phyloP scores from a whole-genome alignment of 2,888 invertebrate genomes.

The Toxonevra muliebris region DNA sequence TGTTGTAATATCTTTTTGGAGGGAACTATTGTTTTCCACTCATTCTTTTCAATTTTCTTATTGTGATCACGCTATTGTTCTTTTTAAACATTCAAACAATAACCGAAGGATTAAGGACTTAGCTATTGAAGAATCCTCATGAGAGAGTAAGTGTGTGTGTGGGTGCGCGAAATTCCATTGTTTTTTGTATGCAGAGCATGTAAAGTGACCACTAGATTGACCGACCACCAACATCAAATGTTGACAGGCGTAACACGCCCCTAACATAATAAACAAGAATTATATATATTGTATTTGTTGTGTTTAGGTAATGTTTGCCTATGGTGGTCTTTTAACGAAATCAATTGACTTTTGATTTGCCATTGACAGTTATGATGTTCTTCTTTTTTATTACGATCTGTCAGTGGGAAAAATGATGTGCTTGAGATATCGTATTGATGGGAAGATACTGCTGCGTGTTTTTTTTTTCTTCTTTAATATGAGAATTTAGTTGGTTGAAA shows the following conservation, averaged over 20 bases:
- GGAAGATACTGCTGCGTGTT: no score
- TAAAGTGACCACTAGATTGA: neutral
- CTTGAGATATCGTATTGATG: no score
- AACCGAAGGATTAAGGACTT: slow-evolving; percentile 18
- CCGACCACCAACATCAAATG: slow-evolving; percentile 65
- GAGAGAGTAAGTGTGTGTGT: neutral
- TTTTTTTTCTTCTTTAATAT: no score
- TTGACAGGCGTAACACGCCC: slow-evolving; percentile 66
- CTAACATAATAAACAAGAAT: slow-evolving; percentile 61
- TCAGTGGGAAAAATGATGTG: no score
- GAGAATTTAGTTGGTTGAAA: no score
- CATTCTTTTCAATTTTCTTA: slow-evolving; percentile 41
- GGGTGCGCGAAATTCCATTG: slow-evolving; percentile 7
- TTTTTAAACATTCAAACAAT: slow-evolving; percentile 9
- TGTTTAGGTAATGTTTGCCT: slow-evolving; percentile 36
- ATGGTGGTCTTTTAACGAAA: slow-evolving; percentile 41
- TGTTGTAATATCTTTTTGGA: slow-evolving; percentile 5
- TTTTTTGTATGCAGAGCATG: neutral
- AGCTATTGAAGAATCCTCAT: neutral
- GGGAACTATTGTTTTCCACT: slow-evolving; percentile 7
- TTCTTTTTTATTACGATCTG: slow-evolving; percentile 14
- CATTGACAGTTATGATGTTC: slow-evolving; percentile 29
- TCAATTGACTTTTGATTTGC: slow-evolving; percentile 41
- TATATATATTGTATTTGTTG: slow-evolving; percentile 39
- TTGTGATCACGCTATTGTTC: slow-evolving; percentile 46